These are phyloP conservation scores for Rhaphigaster nebulosa DNA, from an alignment of 2,888 invertebrate genomes.

Conservation along the genomic window DNA sequence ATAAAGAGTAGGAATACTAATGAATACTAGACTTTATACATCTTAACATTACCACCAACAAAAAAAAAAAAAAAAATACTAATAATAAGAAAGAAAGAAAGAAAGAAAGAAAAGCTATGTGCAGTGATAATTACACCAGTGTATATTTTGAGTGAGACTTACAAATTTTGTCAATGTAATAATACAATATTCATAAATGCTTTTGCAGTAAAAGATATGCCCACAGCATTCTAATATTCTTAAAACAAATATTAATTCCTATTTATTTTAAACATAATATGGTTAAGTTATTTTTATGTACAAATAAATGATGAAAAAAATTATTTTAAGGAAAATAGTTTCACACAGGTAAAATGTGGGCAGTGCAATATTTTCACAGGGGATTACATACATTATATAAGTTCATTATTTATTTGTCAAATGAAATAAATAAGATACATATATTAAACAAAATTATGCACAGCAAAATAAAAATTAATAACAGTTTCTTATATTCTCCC, in stretches of 20 bases:
- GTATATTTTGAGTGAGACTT: constrained; percentile 10
- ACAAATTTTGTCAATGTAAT: constrained; percentile 36
- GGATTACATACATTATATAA: neutral
- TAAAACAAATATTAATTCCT: neutral
- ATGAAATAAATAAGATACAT: constrained; percentile 6
- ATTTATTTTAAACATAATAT: neutral
- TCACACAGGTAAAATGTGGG: neutral
- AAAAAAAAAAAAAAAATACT: neutral
- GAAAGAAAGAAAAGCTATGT: constrained; percentile 36
- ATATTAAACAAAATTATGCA: neutral
- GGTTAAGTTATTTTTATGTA: neutral
- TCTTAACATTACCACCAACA: constrained; percentile 55
- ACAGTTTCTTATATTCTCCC: constrained; percentile 21
- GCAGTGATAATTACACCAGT: constrained; percentile 51
- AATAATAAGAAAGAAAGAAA: neutral
- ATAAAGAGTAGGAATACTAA: constrained; percentile 18
- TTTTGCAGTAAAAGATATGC: constrained; percentile 10
- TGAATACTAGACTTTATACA: constrained; percentile 55
- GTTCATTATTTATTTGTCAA: neutral
- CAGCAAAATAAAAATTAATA: constrained; percentile 10
- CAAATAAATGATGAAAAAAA: constrained; percentile 6
- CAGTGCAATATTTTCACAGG: constrained; percentile 9
- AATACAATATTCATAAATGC: constrained; percentile 28
- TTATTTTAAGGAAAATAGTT: neutral
- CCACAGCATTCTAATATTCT: constrained; percentile 7